Conservation (phyloP, 1,140 invertebrate species). For the Drosophila aff. region DNA sequence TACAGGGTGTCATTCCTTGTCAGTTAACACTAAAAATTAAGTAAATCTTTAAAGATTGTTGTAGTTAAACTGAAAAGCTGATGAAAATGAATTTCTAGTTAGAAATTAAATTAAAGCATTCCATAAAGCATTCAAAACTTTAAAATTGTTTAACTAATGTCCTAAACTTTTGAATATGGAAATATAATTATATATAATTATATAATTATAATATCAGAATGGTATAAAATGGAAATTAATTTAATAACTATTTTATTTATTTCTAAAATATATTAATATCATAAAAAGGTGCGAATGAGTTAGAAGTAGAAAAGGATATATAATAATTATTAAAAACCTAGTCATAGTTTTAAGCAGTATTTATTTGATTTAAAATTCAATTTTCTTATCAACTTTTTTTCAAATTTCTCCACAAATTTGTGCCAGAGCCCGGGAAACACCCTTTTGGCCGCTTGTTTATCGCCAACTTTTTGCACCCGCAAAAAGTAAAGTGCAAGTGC, state of each 20-base stretch:
- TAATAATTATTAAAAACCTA: background rate
- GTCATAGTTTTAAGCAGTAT: background rate
- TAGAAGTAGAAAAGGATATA: background rate
- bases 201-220: background rate
- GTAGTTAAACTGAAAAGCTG: too few species aligned
- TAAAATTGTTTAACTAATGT: background rate
- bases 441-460: slow-evolving; percentile 38
- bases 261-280: background rate
- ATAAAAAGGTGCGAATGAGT: accelerated
- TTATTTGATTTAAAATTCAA: background rate
- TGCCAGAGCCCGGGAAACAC: slow-evolving; percentile 6
- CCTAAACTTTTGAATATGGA: background rate
- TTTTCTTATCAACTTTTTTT: background rate
- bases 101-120: background rate
- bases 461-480: slow-evolving; percentile 49
- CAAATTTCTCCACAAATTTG: background rate
- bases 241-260: background rate
- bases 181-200: too few species aligned
- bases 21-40: background rate
- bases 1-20: slow-evolving; percentile 42
- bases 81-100: background rate
- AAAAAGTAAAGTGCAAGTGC: slow-evolving; percentile 66
- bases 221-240: background rate
- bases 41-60: background rate
- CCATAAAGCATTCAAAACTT: background rate